phyloP scores from a whole-genome alignment of 2,888 invertebrate species.

The Mesorhabditis sp. region DNA sequence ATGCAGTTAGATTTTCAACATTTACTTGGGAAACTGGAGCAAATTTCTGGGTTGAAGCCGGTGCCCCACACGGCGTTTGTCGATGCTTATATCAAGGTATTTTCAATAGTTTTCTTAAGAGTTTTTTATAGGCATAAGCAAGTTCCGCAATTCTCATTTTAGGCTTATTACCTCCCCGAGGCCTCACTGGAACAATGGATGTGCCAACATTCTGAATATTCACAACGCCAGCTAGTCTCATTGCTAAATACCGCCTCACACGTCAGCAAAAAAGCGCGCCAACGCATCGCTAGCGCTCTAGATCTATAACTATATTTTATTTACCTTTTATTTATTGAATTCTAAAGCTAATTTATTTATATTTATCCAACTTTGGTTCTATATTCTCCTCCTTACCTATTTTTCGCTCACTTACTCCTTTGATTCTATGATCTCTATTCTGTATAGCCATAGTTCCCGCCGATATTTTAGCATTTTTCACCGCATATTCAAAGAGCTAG shows the following conservation, averaged over 20 bases:
- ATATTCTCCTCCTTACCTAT: no score
- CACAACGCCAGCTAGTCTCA: constrained; percentile 78
- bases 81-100: constrained; percentile 82
- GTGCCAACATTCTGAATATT: constrained; percentile 80
- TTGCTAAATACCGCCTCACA: constrained; percentile 81
- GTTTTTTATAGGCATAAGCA: neutral
- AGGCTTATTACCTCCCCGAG: constrained; percentile 85
- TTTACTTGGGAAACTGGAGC: constrained; percentile 79
- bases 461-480: no score
- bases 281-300: constrained; percentile 42
- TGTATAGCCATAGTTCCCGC: no score
- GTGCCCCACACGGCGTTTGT: constrained; percentile 83
- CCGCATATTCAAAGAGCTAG: no score
- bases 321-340: constrained; percentile 6
- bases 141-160: neutral
- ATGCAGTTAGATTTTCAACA: constrained; percentile 98
- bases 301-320: constrained; percentile 12
- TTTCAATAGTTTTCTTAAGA: neutral
- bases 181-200: constrained; percentile 84
- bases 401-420: no score
- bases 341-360: no score
- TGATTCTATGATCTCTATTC: no score
- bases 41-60: constrained; percentile 75
- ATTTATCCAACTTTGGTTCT: no score
- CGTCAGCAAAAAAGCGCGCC: constrained; percentile 77